Evolutionary conservation across 2,797 vertebrate species (phyloP), one percentile per base, ranked within the genome.

Genomic region (Enteromius argenteus): DNA sequence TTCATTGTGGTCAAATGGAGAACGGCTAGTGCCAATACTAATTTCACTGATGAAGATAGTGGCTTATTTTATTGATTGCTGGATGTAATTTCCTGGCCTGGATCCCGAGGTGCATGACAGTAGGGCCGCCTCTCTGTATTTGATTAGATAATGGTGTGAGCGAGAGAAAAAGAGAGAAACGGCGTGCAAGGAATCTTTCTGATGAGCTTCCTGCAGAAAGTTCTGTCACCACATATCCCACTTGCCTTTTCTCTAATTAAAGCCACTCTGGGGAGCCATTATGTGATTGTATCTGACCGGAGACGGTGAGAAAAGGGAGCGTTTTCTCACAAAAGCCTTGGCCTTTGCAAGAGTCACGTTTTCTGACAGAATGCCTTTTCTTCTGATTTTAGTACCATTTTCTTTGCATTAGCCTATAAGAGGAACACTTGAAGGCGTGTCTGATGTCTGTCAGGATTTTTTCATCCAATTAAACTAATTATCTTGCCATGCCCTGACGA

Each of bases 11-110:
- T 91, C 86, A 90, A 91, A 92, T 91, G 85, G 90, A 87, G 93
- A 93, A 93, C 91, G 89, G 91, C 91, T 90, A 42, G 89, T 93
- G 94, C 93, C 93, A 86, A 93, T 94, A 92, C 90, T 94, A 94
- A 94, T 95, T 93, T 90, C 88, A 92, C 93, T 92, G 92, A 94
- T 92, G 92, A 89, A 90, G 91, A 91, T 89, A 88, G 90, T 88
- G 91, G 91, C 92, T 92, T 87, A 80, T 92, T 90, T 90, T 91
- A 94, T 95, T 89, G 90, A 94, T 94, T 88, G 88, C 87, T 81
- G 86, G 90, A 87, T 90, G 89, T 88, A 85, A 86, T 87, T 89
- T 90, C 86, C 88, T 86, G 82, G 82, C 88, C 39, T 21, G 56
- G 79, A 80, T 83, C 76, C 76, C 37, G 60, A 85, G 79, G 89